Evolutionary conservation across 2,797 vertebrate genomes (phyloP), one percentile per base, ranked within the genome.

Genomic region (Rhynchonycteris naso): DNA sequence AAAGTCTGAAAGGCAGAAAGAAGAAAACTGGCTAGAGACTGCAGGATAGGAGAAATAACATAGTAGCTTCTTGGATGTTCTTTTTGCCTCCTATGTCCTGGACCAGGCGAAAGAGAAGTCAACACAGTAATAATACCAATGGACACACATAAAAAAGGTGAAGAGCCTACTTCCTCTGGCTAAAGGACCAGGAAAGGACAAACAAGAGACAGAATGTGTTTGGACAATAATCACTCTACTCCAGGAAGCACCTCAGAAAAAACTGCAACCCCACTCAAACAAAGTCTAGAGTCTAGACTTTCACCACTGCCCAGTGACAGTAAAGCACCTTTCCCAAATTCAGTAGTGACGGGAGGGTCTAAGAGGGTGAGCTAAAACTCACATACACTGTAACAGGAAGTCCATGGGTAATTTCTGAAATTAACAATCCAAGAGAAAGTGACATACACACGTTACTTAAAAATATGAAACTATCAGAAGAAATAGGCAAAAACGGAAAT

Each of bases 361-460:
- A 65, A 71, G 54, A 72, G 22, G 19, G 4, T 38, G 30, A 82
- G 63, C 58, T 50, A 72, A 93, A 68, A 79, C 21, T 30, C 26
- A n/a, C 22, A 90, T 1, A 79, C 72, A 66, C 14, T 52, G 4
- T 66, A 91, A 54, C 4, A 56, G 59, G 11, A 79, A 61, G 59
- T 50, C 56, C 15, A 43, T 11, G 3, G 76, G 66, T 26, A 83
- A 65, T 38, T 69, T 79, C 72, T 38, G 14, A 82, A 76, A 87
- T 75, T 56, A 65, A 81, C 71, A 90, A 68, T 72, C n/a, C 69
- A 93, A 59, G 18, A 95, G 58, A 80, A 54, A 92, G 43, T 66
- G 68, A 33, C 33, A 79, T 22, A 52, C 2, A 6, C 3, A 52
- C 22, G 1, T 56, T 28, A n/a, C 50, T 76, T 38, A 76, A 68